Evolutionary conservation across 2,113 vertebrate species (phyloP).

Genomic region (Passer montanus): DNA sequence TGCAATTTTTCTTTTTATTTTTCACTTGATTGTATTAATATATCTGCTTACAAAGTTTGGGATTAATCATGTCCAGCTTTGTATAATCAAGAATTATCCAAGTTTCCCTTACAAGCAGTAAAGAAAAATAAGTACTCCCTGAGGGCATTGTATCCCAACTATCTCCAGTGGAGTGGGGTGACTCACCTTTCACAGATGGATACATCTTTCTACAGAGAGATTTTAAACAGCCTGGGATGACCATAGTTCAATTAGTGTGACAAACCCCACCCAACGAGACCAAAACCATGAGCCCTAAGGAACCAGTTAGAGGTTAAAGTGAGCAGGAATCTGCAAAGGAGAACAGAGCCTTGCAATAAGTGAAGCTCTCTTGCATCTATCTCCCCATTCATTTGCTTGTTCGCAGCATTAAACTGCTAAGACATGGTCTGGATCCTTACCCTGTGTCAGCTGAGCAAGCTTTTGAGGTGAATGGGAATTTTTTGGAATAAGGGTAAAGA

Average conservation of each 20-base stretch:
- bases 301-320: neutral
- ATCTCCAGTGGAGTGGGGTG: neutral
- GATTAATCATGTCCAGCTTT: neutral
- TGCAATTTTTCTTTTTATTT: neutral
- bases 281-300: neutral
- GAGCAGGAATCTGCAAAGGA: neutral
- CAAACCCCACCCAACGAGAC: neutral
- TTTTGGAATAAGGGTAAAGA: neutral
- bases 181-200: neutral
- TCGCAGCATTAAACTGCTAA: neutral
- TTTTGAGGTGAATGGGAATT: neutral
- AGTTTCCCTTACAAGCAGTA: neutral
- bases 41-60: neutral
- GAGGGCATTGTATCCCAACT: constrained; percentile 17
- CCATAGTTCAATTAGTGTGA: neutral
- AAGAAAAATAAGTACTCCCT: neutral
- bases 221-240: neutral
- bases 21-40: neutral
- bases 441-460: neutral
- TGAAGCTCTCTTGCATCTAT: neutral
- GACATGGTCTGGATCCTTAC: neutral
- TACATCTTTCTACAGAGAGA: neutral
- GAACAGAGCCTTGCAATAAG: neutral
- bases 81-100: neutral
- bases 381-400: neutral